Evolutionary conservation across 2,888 invertebrate genomes (phyloP), one percentile per base, ranked within the genome.

Genomic region (Melipona beecheii): DNA sequence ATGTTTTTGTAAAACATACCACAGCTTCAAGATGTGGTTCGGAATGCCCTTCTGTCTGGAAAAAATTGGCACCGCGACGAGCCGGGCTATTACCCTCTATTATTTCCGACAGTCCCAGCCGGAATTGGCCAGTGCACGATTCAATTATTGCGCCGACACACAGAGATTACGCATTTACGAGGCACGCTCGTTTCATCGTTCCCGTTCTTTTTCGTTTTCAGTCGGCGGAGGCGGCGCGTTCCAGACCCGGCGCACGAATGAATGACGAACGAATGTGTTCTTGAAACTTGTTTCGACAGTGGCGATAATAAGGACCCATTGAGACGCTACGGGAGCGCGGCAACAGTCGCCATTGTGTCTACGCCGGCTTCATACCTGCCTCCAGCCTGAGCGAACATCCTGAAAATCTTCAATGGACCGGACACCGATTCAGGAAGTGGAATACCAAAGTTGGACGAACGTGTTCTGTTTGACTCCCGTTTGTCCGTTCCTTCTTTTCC

Each of bases 301-400:
- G 88, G 86, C 89, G 89, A 90, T 90, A 91, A 91, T 90, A 91
- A 92, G 90, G 87, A 79, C 84, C 84, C 88, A 91, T 91, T 91
- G 89, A 89, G 88, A 83, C 64, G 81, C 74, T 74, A 79, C 72
- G 74, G 72, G 73, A 75, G 73, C 75, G 62, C 78, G 83, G 80
- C 76, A 84, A 87, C 86, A 83, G 78, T 82, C 86, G 84, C 84
- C 88, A 92, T 92, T 92, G 91, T 92, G 88, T 89, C 85, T 73
- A 80, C 27, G 0, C 71, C 71, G 70, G 86, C 62, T 73, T 78
- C 64, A 70, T 92, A 92, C 91, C 91, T 90, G 90, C 74, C 60
- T 85, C 81, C 86, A 86, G 87, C 86, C 89, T 89, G 88, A 91
- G 89, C 92, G 92, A 87, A 92, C 92, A 92, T 93, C 92, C 92